Base-by-base conservation (phyloP, 2,888 invertebrate genomes). In the Meandrusa payeni region DNA sequence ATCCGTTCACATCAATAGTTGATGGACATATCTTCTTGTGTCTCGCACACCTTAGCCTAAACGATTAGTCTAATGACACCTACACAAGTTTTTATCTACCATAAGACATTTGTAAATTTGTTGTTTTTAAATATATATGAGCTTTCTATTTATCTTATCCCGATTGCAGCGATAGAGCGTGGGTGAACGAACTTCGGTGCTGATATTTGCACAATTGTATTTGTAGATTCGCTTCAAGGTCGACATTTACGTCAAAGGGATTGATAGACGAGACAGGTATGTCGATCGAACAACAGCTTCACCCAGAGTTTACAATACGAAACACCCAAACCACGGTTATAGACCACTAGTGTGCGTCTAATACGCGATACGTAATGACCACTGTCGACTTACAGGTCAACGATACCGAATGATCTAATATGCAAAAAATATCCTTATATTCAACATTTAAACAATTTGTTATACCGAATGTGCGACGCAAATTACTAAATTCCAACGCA, bases 181-280 rank as follows among this genome's bases (percentile, higher is more conserved):
- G 70, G 81, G 81, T 85, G 73, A 85, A 57, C 77, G 81, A 81
- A 77, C 80, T 55, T 61, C 61, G 67, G 60, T 49, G 59, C 60
- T 61, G 73, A 69, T 80, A 76, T 81, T 81, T 81, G 74, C 72
- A 76, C 79, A 78, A 79, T 76, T 79, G 75, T 77, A 76, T 74
- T 75, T 75, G 73, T 77, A 70, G 72, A 70, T 73, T 74, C 68
- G 69, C 66, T 69, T 60, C 83, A 85, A 85, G 85, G 83, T 80
- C 83, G 64, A 53, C 36, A 63, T 72, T 83, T 79, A 75, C 83
- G 82, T 83, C 83, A 82, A 57, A 54, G 59, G 48, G 60, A 63
- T 60, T 68, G 67, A 69, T 70, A 65, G 65, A 61, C 63, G 63
- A 59, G 55, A 48, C 20, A 44, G 49, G 37, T 46, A 54, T 56